Percentiles rank a stretch among this genome's conserved stretches.
phyloP scores from a whole-genome alignment of 1,140 invertebrate genomes.

The Hetaerina americana region DNA sequence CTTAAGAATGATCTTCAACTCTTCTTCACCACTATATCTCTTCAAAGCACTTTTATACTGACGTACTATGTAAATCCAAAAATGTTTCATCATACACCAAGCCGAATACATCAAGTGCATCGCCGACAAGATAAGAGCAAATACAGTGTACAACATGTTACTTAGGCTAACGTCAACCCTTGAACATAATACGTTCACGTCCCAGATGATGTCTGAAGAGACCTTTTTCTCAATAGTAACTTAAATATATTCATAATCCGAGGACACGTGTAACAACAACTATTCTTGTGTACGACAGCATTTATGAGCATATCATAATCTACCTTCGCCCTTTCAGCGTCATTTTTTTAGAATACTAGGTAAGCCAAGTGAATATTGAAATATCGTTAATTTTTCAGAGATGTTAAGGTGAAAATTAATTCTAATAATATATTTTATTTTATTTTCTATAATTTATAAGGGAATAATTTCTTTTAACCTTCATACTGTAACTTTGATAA shows the following conservation, averaged over 20 bases:
- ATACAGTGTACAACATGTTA: slow-evolving; percentile 8
- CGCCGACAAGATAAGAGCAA: slow-evolving; percentile 1
- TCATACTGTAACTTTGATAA: too few species aligned
- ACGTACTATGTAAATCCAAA: slow-evolving; percentile 1
- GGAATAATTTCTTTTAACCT: background rate
- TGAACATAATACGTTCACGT: too few species aligned
- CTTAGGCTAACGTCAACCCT: too few species aligned
- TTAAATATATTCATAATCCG: background rate
- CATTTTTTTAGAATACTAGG: background rate
- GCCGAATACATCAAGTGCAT: slow-evolving; percentile 8
- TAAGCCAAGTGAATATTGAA: background rate
- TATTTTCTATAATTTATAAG: background rate
- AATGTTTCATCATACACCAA: slow-evolving; percentile 4
- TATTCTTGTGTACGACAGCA: background rate
- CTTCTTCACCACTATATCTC: slow-evolving; percentile 4
- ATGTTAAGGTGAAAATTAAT: background rate
- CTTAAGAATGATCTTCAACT: slow-evolving; percentile 9
- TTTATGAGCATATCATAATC: too few species aligned
- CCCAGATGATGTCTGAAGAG: too few species aligned
- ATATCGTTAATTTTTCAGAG: background rate
- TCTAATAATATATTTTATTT: background rate
- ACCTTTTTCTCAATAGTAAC: too few species aligned
- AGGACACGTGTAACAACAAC: background rate
- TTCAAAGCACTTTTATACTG: background rate
- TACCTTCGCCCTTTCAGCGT: background rate